phyloP scores from a whole-genome alignment of 2,797 vertebrate genomes.

The Catharus ustulatus region DNA sequence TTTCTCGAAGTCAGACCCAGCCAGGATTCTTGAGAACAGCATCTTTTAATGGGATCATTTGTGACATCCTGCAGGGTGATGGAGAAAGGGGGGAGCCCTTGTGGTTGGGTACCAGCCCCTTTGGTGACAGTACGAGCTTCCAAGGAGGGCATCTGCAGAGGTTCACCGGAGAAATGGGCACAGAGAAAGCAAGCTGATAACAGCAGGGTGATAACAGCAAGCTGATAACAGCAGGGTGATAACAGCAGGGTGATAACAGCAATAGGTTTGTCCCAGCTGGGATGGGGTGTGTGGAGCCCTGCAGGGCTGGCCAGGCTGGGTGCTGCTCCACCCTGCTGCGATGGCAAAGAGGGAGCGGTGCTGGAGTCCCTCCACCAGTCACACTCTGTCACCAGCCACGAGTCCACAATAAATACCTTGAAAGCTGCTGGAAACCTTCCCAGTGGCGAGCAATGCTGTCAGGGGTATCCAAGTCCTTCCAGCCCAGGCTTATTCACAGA shows the following conservation, averaged over 20 bases:
- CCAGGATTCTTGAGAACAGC: conserved; percentile 47
- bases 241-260: not conserved
- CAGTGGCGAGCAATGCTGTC: not conserved
- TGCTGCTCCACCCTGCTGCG: conserved; percentile 25
- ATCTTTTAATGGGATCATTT: conserved; percentile 21
- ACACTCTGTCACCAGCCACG: conserved; percentile 69
- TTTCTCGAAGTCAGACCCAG: conserved; percentile 65
- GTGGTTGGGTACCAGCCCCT: conserved; percentile 39
- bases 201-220: not conserved
- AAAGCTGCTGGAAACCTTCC: conserved; percentile 49
- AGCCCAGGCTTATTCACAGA: conserved; percentile 55
- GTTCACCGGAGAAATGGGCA: conserved; percentile 11
- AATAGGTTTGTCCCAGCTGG: not conserved
- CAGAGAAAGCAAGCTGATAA: not conserved
- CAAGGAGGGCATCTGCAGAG: conserved; percentile 19
- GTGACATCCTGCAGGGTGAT: not conserved
- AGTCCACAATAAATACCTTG: conserved; percentile 40
- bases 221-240: not conserved
- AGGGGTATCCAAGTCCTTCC: conserved; percentile 34
- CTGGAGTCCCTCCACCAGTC: conserved; percentile 29
- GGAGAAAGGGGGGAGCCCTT: conserved; percentile 5
- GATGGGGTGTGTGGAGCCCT: not conserved
- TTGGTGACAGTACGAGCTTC: conserved; percentile 50
- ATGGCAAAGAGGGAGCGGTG: conserved; percentile 23
- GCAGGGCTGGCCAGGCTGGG: conserved; percentile 16